A percentile compares a stretch with the other conserved stretches of the same genome.
These are phyloP conservation scores for Genyomyrus donnyi DNA, from an alignment of 2,113 vertebrate species.

Conservation along the genomic window DNA sequence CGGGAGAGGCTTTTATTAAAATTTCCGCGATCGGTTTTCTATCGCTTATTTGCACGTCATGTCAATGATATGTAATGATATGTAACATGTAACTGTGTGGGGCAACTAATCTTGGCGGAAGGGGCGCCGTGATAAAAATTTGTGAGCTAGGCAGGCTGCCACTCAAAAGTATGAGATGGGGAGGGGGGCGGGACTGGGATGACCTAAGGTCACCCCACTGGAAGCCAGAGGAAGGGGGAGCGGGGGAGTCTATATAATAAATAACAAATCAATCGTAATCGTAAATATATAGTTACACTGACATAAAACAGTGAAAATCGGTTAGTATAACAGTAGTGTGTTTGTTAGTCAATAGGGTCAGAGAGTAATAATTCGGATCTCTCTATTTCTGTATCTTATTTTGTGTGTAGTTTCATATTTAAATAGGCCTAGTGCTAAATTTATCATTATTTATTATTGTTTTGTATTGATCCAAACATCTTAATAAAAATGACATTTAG, in stretches of 20 bases:
- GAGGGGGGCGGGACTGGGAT: neutral
- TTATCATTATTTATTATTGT: neutral
- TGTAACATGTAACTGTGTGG: neutral
- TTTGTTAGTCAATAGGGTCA: too few species aligned
- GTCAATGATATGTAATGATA: neutral
- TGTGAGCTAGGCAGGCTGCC: neutral
- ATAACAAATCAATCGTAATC: neutral
- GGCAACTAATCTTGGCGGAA: neutral
- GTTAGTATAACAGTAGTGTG: neutral
- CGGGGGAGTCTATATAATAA: neutral
- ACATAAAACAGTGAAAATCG: neutral
- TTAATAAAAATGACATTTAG: neutral
- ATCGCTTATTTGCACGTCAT: neutral
- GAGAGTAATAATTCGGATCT: too few species aligned
- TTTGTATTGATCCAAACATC: neutral
- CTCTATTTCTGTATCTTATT: neutral
- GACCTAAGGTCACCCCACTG: neutral
- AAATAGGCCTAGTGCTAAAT: neutral
- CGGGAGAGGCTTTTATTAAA: neutral
- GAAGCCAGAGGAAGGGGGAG: neutral
- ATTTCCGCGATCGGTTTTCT: neutral
- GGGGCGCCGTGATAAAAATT: neutral
- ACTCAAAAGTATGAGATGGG: neutral
- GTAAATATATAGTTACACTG: neutral
- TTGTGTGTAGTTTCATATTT: neutral